These are phyloP conservation scores for Diploptera punctata DNA, from an alignment of 2,888 invertebrate species.

Conservation along the genomic window DNA sequence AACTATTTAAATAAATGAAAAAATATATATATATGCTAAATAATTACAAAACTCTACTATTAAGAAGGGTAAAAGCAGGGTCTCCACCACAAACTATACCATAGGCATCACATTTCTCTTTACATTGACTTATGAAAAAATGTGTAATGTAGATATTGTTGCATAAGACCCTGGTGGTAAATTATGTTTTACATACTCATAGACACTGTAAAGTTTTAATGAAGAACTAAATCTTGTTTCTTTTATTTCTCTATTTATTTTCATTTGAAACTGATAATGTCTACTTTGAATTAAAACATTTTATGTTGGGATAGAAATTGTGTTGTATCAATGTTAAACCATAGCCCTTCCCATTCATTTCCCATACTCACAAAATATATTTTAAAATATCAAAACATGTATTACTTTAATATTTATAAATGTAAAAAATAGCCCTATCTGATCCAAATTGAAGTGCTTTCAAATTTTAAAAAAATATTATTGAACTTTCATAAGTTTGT, in stretches of 20 bases:
- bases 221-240: neutral
- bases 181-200: too few species aligned
- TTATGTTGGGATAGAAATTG: conserved; percentile 9
- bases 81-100: conserved; percentile 21
- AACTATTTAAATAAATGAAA: conserved; percentile 25
- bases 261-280: neutral
- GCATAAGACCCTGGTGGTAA: conserved; percentile 32
- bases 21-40: conserved; percentile 11
- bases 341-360: too few species aligned
- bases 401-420: too few species aligned
- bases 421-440: too few species aligned
- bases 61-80: conserved; percentile 32
- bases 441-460: too few species aligned
- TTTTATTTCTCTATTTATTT: neutral
- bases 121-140: conserved; percentile 15
- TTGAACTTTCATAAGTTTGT: too few species aligned
- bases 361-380: too few species aligned
- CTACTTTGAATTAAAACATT: too few species aligned
- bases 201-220: neutral
- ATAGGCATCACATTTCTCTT: conserved; percentile 11
- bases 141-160: conserved; percentile 32
- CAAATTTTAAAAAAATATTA: too few species aligned
- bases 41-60: conserved; percentile 25
- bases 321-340: neutral
- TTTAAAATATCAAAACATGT: too few species aligned